phyloP scores from a whole-genome alignment of 2,113 vertebrate species.

The Mormyrus iriodes region DNA sequence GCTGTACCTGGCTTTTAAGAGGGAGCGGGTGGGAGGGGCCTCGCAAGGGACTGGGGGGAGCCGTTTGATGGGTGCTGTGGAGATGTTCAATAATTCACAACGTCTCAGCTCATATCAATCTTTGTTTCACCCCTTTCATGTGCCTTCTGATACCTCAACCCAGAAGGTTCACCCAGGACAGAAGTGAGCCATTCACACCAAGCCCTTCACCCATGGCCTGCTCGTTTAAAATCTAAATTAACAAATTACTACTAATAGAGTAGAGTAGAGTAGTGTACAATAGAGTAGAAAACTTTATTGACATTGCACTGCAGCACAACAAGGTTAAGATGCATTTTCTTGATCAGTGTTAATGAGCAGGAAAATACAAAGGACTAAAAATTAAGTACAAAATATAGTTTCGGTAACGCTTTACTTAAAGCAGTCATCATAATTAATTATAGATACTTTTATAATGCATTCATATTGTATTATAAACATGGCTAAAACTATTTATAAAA shows the following conservation, averaged over 20 bases:
- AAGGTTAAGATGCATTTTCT: neutral
- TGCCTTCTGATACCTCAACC: neutral
- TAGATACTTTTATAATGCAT: neutral
- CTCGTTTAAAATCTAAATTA: neutral
- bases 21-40: neutral
- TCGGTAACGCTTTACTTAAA: neutral
- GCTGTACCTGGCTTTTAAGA: neutral
- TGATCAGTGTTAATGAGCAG: neutral
- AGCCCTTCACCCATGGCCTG: neutral
- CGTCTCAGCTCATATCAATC: constrained; percentile 14
- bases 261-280: neutral
- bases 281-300: neutral
- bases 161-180: neutral
- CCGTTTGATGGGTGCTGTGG: neutral
- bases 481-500: neutral
- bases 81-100: constrained; percentile 18
- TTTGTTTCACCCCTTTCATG: constrained; percentile 2
- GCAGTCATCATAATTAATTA: neutral
- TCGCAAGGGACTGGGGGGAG: neutral
- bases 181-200: neutral
- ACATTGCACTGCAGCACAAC: neutral
- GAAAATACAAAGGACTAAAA: neutral
- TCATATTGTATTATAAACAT: neutral
- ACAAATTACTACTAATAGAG: neutral
- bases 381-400: neutral